Percentiles rank a stretch among this genome's conserved stretches.
Conservation (phyloP, 2,113 vertebrate genomes). For the Bettongia penicillata region DNA sequence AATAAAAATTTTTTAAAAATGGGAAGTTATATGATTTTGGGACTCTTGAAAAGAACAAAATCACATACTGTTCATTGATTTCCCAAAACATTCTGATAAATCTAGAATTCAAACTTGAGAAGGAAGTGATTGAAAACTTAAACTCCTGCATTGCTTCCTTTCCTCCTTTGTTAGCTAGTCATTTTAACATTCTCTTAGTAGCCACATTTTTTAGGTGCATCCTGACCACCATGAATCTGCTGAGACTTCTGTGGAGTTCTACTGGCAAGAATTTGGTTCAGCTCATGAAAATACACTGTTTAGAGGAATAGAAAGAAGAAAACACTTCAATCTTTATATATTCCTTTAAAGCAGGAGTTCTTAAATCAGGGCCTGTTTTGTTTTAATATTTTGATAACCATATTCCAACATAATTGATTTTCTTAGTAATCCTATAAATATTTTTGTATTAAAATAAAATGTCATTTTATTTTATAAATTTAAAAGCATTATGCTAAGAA, state of each 20-base stretch:
- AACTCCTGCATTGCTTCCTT: neutral
- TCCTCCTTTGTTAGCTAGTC: conserved; percentile 29
- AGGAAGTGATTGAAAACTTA: neutral
- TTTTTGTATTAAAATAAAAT: too few species aligned
- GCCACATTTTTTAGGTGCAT: neutral
- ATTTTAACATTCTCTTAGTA: conserved; percentile 11
- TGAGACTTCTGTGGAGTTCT: neutral
- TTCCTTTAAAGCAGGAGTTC: too few species aligned
- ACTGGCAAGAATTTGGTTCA: neutral
- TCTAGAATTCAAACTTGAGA: neutral
- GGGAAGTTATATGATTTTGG: neutral
- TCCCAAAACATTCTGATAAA: conserved; percentile 13
- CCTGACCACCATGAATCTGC: neutral
- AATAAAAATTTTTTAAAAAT: conserved; percentile 1
- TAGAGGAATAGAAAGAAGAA: neutral
- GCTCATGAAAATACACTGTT: neutral
- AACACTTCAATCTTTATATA: too few species aligned
- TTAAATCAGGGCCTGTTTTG: too few species aligned
- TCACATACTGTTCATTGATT: conserved; percentile 1
- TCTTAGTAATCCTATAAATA: too few species aligned
- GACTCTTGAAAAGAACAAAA: neutral
- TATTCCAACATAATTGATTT: too few species aligned
- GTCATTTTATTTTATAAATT: too few species aligned
- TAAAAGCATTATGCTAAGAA: too few species aligned
- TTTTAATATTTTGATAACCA: too few species aligned